Conservation (phyloP, 2,888 invertebrate genomes). For the Eurytoma californica region DNA sequence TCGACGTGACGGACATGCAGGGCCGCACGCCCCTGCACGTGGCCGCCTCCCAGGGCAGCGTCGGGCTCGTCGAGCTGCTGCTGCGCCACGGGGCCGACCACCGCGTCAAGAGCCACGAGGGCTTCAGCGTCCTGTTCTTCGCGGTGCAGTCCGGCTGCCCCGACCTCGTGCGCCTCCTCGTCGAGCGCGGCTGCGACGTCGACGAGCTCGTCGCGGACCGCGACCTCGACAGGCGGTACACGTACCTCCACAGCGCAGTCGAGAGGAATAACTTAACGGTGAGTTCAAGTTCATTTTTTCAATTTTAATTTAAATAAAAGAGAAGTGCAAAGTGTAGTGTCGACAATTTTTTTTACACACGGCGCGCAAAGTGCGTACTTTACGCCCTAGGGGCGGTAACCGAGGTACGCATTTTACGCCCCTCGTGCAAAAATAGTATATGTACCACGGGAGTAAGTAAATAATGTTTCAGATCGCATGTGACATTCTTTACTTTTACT, state of each 20-base stretch:
- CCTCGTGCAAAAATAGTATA: too few relatives aligned
- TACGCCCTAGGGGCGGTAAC: too few relatives aligned
- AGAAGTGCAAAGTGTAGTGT: too few relatives aligned
- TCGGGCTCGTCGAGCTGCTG: background rate
- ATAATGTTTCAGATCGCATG: too few relatives aligned
- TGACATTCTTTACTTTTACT: too few relatives aligned
- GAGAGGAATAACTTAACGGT: conserved; percentile 32
- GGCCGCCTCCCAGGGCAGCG: background rate
- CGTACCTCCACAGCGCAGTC: conserved; percentile 43
- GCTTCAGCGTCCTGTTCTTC: conserved; percentile 14
- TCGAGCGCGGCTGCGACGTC: conserved; percentile 22
- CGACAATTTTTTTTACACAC: too few relatives aligned
- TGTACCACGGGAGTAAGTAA: too few relatives aligned
- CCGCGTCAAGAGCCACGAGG: background rate
- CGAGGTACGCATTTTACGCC: too few relatives aligned
- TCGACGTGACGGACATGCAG: background rate
- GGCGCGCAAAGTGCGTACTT: too few relatives aligned
- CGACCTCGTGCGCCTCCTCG: conserved; percentile 14
- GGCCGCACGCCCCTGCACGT: conserved; percentile 38
- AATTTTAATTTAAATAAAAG: too few relatives aligned
- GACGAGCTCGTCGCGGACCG: conserved; percentile 27
- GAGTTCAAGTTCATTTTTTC: background rate
- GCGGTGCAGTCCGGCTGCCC: conserved; percentile 30
- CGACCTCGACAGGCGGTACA: background rate
- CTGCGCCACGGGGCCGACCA: background rate